These are phyloP conservation scores for Pituophis catenifer DNA, from an alignment of 2,113 vertebrate species.

Conservation along the genomic window DNA sequence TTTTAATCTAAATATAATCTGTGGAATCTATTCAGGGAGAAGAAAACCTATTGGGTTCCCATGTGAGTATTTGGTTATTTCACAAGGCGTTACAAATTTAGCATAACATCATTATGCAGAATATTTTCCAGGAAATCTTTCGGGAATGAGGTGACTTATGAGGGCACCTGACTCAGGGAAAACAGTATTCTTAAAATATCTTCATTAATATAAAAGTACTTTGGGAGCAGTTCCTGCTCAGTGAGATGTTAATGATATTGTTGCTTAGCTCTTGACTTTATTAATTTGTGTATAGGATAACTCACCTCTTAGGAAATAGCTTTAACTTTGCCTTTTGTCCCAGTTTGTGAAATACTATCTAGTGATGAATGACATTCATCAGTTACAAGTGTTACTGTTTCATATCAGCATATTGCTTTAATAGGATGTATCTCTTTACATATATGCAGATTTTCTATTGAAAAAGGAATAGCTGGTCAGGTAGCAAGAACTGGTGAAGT, in stretches of 20 bases:
- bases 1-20: not conserved
- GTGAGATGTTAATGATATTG: not conserved
- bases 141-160: not conserved
- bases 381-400: not conserved
- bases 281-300: not conserved
- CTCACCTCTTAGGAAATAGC: not conserved
- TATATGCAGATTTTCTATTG: conserved; percentile 91
- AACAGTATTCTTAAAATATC: not conserved
- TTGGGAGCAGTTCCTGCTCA: not conserved
- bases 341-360: not conserved
- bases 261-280: not conserved
- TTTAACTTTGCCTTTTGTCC: not conserved
- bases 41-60: not conserved
- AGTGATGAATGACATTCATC: not conserved
- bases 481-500: conserved; percentile 96
- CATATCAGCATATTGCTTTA: conserved; percentile 1
- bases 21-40: not conserved
- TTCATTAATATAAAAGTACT: not conserved
- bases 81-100: not conserved
- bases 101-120: not conserved
- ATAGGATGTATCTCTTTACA: conserved; percentile 1
- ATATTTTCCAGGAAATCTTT: not conserved
- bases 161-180: not conserved
- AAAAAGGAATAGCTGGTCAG: conserved; percentile 97
- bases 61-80: not conserved